Base-by-base conservation (phyloP, 2,113 vertebrate species). In the Pantherophis guttatus region DNA sequence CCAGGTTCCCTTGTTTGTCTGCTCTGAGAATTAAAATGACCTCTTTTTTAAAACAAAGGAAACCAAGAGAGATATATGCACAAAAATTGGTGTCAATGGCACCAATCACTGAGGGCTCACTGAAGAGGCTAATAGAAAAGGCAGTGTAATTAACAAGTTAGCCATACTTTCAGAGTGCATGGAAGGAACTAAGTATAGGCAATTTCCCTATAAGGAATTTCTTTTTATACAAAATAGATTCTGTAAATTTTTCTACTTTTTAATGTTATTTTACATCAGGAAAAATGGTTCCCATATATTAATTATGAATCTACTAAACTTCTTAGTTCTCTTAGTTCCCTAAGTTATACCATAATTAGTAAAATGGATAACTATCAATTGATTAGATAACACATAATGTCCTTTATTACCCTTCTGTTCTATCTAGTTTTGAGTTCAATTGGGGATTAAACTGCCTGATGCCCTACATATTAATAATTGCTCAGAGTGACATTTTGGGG, bases 361-460 rank as follows among this genome's bases (percentile, higher is more conserved):
- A 94, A 95, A 95, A 95, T 0, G 13, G 39, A 90, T 95, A 90
- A 95, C 95, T 95, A 96, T 90, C 57, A 91, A 92, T 92, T 50
- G 90, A 94, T 94, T 88, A 85, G 91, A 95, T 94, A 86, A 89
- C 6, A 15, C 48, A 91, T 48, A 87, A 94, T 62, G 91, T 23
- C 88, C 92, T 87, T 70, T 93, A 81, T 52, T 95, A 81, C 54
- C 92, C 92, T 95, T 95, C 55, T 93, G 97, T 85, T 48, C 90
- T 92, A 95, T 95, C 94, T 90, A 94, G 54, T 90, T 10, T 48
- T 93, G 90, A 90, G 90, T 97, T 96, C 91, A 95, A 15, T n/a
- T 94, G 93, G 94, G 93, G 87, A 97, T 95, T 97, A 95, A 97
- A 97, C 95, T 95, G 89, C 92, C 89, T 96, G 50, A 86, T 95